Evolutionary conservation across 30 jellyfish, hydroid and myxozoan genomes (phyloP), one percentile per base, ranked within the genome.

Genomic region (Cassiopea andromeda): DNA sequence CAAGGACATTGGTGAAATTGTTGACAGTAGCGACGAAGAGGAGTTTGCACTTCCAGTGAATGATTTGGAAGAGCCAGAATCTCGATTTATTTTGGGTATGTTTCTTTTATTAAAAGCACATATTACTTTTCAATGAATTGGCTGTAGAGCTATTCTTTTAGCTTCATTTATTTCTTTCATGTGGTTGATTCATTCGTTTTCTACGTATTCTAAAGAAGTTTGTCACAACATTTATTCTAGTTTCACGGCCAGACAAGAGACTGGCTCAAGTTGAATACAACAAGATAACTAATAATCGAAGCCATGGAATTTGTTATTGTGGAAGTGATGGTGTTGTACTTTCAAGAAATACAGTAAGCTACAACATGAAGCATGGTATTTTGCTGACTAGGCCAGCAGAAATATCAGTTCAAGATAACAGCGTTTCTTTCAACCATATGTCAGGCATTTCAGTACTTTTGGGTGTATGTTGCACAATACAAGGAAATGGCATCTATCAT

Each of bases 271-370:
- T 94, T 47, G 98, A 94, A 77, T 73, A 45, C 85, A 94, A 94
- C 85, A 77, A 64, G 44, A 85, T 94, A 44, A 84, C 91, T 46
- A 81, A 87, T 75, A 94, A 94, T 74, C 89, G 91, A 2, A 97
- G 98, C 46, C 97, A 90, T 69, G 98, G 98, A 1, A 48, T 94
- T 19, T 48, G 84, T 47, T 90, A 94, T 74, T 79, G 96, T 64
- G 98, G 98, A 80, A 84, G 91, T 6, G 98, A 94, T 70, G 98
- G 98, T 0, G 92, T 94, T 27, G 98, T 94, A 83, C 80, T 90
- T 46, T 89, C 97, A 18, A 90, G 94, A 78, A 94, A 94, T 85
- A 80, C 89, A 3, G 86, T 94, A 16, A 69, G 88, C 58, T 61
- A 72, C 72, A 94, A 94, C 54, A 64, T 19, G 73, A 81, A 89